phyloP scores from a whole-genome alignment of 2,888 invertebrate species.

The Agriopis marginaria region DNA sequence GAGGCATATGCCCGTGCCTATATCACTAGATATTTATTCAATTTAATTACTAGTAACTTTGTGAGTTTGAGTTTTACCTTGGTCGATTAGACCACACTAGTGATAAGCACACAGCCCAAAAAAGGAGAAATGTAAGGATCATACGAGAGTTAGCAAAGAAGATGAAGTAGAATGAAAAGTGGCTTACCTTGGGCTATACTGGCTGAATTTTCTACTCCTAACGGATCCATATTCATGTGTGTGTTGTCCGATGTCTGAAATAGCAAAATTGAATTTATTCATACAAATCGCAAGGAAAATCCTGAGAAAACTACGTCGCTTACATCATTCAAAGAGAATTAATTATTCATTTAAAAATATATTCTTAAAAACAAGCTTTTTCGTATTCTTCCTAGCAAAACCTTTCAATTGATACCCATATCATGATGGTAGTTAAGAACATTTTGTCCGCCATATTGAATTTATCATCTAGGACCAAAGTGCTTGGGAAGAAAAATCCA shows the following conservation, averaged over 20 bases:
- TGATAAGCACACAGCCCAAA: background rate
- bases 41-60: too few relatives aligned
- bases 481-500: too few relatives aligned
- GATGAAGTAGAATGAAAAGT: background rate
- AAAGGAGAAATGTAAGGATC: background rate
- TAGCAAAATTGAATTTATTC: background rate
- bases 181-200: slow-evolving; percentile 70
- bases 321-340: background rate
- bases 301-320: background rate
- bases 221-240: slow-evolving; percentile 68
- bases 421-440: too few relatives aligned
- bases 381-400: too few relatives aligned
- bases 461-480: too few relatives aligned
- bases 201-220: slow-evolving; percentile 64
- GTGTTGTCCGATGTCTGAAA: slow-evolving; percentile 64
- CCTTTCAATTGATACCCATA: too few relatives aligned
- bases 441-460: too few relatives aligned
- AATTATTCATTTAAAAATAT: too few relatives aligned
- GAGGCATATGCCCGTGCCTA: too few relatives aligned
- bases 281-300: background rate
- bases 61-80: background rate
- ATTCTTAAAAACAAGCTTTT: too few relatives aligned
- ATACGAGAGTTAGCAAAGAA: background rate
- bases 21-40: background rate
- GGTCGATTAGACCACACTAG: background rate